A percentile compares a stretch with the other conserved stretches of the same genome.
Evolutionary conservation across 2,797 vertebrate species (phyloP).

Genomic region (Pitangus sulphuratus): DNA sequence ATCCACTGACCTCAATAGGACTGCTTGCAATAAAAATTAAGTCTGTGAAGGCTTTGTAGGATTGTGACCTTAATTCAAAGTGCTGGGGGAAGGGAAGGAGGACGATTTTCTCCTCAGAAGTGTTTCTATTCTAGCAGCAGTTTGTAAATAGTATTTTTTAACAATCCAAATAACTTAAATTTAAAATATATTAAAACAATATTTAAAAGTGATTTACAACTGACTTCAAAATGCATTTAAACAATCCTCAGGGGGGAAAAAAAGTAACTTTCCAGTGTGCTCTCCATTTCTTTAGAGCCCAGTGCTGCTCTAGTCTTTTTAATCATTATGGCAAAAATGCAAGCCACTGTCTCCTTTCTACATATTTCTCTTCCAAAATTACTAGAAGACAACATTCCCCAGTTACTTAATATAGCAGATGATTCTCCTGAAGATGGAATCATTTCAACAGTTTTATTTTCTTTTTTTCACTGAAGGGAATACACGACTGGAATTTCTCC

Average conservation of each 20-base stretch:
- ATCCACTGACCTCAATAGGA: background rate
- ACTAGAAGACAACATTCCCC: background rate
- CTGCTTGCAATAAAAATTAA: background rate
- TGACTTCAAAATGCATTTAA: background rate
- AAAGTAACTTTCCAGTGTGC: background rate
- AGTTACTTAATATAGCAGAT: background rate
- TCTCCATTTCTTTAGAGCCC: background rate
- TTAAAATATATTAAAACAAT: background rate
- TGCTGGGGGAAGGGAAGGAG: background rate
- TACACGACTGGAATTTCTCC: background rate
- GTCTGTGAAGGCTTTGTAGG: background rate
- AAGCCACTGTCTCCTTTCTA: background rate
- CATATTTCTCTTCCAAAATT: background rate
- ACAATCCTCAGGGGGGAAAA: accelerated
- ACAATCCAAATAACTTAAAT: background rate
- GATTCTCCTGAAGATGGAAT: background rate
- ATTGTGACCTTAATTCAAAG: slow-evolving; percentile 9
- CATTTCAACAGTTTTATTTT: background rate
- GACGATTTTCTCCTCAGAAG: background rate
- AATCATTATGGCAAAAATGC: background rate
- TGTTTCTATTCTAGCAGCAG: background rate
- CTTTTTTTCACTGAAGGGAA: background rate
- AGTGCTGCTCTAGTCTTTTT: background rate
- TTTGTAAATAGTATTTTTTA: background rate
- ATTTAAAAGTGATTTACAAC: background rate